Conservation (phyloP, 2,113 vertebrate genomes). For the Neofelis nebulosa region DNA sequence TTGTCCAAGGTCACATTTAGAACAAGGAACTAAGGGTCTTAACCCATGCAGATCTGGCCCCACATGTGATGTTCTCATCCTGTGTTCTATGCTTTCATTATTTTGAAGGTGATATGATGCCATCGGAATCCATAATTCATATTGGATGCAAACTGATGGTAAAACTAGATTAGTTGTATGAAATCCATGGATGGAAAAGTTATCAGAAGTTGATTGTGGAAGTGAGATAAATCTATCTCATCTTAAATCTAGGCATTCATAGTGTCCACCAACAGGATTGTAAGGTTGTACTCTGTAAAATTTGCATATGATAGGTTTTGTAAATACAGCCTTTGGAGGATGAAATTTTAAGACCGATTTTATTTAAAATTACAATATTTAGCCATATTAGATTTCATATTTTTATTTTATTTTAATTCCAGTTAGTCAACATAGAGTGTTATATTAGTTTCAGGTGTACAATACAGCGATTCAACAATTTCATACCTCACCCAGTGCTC, state of each 20-base stretch:
- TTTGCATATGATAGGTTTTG: background rate
- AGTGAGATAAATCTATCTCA: background rate
- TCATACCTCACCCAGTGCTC: too few relatives aligned
- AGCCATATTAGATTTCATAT: background rate
- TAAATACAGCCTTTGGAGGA: background rate
- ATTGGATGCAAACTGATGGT: background rate
- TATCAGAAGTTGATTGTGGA: background rate
- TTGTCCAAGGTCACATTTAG: background rate
- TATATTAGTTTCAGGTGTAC: too few relatives aligned
- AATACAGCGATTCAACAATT: too few relatives aligned
- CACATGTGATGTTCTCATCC: background rate
- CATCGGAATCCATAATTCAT: background rate
- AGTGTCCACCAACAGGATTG: background rate
- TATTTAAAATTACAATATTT: background rate
- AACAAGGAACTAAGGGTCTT: background rate
- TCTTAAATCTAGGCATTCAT: background rate
- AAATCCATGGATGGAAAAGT: background rate
- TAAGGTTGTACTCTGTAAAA: background rate
- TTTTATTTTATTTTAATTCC: background rate
- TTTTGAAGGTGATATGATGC: background rate
- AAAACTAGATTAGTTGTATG: background rate
- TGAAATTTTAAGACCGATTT: background rate
- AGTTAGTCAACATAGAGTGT: too few relatives aligned
- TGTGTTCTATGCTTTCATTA: background rate
- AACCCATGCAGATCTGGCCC: background rate